Evolutionary conservation across 1,140 invertebrate species (phyloP), one percentile per base, ranked within the genome.

Genomic region (Orius laevigatus): DNA sequence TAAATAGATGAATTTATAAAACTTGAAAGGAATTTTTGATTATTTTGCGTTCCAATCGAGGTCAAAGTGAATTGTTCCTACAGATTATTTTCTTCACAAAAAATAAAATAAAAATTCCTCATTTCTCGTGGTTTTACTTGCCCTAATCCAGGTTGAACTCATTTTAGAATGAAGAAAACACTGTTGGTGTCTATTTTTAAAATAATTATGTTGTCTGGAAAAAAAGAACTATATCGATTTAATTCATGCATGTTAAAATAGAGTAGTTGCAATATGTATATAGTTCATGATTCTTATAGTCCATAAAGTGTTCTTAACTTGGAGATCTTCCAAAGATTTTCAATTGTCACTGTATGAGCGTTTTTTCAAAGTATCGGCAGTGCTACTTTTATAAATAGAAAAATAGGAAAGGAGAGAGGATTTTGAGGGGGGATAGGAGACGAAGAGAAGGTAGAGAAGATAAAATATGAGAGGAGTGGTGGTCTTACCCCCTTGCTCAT

Each of bases 401-500:
- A 52, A 51, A 25, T 36, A 51, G 48, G 49, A 35, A 43, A 53
- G 51, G 46, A 39, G 45, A 35, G 42, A 38, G 25, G 42, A 46
- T 19, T 51, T 34, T 40, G 19, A 42, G 46, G 42, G 38, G 14
- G 33, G 34, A 25, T 32, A 47, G 36, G 53, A 53, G 56, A 50
- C 40, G 49, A 53, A 56, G 49, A 54, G 52, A 56, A 51, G 45
- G 54, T 46, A 55, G 46, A 55, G 43, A 55, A 50, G 38, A 19
- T 39, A 31, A 50, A 36, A 51, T 20, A 49, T 33, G 42, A 36
- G 49, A 51, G 44, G 42, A 51, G 43, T 45, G 31, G 15, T 41
- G 42, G 64, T 75, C 83, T 88, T 87, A 88, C 84, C 84, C 79
- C 84, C 84, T 85, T 87, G 84, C 72, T 87, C 82, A 78, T 86